Base-by-base conservation (phyloP, 2,113 vertebrate genomes). In the Gasterosteus aculeatus region DNA sequence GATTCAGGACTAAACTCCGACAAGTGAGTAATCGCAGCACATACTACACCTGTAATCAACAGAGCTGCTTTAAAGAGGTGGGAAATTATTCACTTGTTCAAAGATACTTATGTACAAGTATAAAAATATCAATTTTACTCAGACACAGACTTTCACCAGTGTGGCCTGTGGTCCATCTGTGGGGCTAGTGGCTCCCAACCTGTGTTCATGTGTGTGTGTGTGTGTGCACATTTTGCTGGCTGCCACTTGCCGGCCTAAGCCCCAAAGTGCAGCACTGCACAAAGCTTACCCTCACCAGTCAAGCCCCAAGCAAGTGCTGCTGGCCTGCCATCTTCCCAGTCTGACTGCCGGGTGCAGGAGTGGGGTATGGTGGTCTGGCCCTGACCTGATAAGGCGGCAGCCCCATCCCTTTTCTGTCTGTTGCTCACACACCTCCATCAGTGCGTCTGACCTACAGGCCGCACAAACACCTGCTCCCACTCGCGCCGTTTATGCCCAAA, bases 381-480 rank as follows among this genome's bases (percentile, higher is more conserved):
- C 61, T 22, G n/a, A 83, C 81, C 89, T 90, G 90, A 92, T 93
- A 91, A 93, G 89, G 80, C 57, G 35, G 64, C 71, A 64, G 61
- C 63, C 67, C 81, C 77, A 59, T 66, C 57, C 58, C 26, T 77
- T 62, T 83, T 82, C 77, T 81, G 67, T 88, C 83, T 88, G 77
- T 88, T 72, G 22, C 75, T 83, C 78, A 78, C 71, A 82, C 79
- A 87, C 83, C 78, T 84, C 76, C 70, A 84, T 79, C 82, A 84
- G 84, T 82, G 75, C 58, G 49, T 83, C 62, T 85, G 86, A 88
- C 83, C 87, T 85, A 82, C 82, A 85, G 92, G 86, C 89, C 84
- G 84, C 86, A 82, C 78, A 87, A 86, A 90, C 89, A 93, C 88
- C 86, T 92, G 88, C 85, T 89, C 78, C 86, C 85, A 35, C 84